These are phyloP conservation scores for Grapholita molesta DNA, from an alignment of 1,140 invertebrate genomes.

Conservation along the genomic window DNA sequence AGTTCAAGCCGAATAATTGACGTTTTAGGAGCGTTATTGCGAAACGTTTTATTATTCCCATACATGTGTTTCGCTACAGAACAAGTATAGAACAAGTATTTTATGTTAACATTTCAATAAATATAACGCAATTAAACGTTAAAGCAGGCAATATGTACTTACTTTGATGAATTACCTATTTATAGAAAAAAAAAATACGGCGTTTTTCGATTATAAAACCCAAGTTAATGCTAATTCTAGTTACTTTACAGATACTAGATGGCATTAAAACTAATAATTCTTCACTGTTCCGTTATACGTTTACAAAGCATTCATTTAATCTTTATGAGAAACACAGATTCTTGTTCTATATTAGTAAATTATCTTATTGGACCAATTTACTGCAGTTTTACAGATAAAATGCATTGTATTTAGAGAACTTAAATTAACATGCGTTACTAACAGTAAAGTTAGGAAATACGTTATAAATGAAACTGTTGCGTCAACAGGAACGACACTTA, in stretches of 20 bases:
- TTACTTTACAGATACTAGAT: neutral
- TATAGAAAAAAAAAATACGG: no score
- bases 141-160: no score
- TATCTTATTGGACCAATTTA: neutral
- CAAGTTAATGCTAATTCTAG: neutral
- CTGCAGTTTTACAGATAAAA: neutral
- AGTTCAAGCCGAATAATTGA: neutral
- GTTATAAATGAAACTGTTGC: conserved; percentile 30
- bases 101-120: no score
- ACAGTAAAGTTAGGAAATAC: neutral
- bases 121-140: no score
- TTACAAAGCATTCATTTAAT: neutral
- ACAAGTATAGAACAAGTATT: no score
- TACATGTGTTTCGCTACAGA: neutral
- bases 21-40: neutral
- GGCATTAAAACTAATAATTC: neutral
- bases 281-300: neutral
- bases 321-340: neutral
- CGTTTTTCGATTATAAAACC: no score
- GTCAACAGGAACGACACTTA: conserved; percentile 44
- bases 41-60: neutral
- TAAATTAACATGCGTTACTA: neutral
- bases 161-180: no score
- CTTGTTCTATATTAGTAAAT: neutral
- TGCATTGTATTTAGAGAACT: neutral